Conservation (phyloP, 1,140 invertebrate genomes). For the Gonatopus flavifemur region DNA sequence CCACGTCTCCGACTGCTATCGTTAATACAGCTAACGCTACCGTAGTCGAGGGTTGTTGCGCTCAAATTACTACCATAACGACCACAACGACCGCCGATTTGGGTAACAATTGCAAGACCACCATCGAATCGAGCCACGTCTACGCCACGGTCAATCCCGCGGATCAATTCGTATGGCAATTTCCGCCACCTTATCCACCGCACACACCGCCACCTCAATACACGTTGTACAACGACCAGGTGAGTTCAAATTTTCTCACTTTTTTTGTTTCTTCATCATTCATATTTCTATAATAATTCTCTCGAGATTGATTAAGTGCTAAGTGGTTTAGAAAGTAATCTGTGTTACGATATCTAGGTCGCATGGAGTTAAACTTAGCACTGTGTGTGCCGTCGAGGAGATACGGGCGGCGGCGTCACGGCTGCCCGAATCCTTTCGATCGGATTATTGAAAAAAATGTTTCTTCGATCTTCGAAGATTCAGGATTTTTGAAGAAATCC, state of each 20-base stretch:
- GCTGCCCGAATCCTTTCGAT: too few relatives aligned
- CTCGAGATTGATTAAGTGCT: too few relatives aligned
- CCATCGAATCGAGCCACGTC: conserved; percentile 42
- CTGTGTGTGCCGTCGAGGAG: too few relatives aligned
- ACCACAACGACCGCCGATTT: conserved; percentile 30
- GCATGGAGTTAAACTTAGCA: too few relatives aligned
- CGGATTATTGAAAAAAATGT: too few relatives aligned
- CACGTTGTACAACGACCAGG: conserved; percentile 79
- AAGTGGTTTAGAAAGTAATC: too few relatives aligned
- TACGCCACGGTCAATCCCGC: conserved; percentile 47
- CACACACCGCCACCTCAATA: conserved; percentile 66
- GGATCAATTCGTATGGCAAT: conserved; percentile 75
- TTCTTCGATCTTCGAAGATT: too few relatives aligned
- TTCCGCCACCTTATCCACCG: conserved; percentile 67
- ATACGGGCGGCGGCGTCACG: too few relatives aligned
- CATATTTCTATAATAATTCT: too few relatives aligned
- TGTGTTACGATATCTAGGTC: too few relatives aligned
- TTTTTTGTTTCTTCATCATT: background rate
- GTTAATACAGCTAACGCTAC: conserved; percentile 28
- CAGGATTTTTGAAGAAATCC: too few relatives aligned
- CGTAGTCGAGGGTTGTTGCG: conserved; percentile 29
- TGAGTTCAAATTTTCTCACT: conserved; percentile 50
- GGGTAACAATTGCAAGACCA: conserved; percentile 24
- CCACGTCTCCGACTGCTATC: conserved; percentile 29
- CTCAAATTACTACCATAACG: conserved; percentile 22